Evolutionary conservation across 2,797 vertebrate genomes (phyloP), one percentile per base, ranked within the genome.

Genomic region (Hydrolagus colliei): DNA sequence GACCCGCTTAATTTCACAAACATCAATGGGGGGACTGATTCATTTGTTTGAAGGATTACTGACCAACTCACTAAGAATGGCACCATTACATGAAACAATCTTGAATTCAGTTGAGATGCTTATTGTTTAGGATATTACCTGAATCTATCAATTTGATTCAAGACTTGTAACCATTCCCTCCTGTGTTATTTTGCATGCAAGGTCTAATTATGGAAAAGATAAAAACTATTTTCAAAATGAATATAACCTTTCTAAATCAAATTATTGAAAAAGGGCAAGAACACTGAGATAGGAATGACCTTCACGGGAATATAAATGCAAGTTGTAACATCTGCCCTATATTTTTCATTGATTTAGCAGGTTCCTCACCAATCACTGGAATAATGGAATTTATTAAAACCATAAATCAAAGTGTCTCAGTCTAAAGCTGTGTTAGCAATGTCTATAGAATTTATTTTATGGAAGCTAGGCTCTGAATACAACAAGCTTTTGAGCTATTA

Each of bases 321-420:
- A 59, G 1, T 61, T 61, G 9, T 77, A 59, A 16, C 8, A 20
- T 16, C 75, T 12, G 16, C 11, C 41, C 41, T 59, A 59, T 35
- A 59, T 59, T 77, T 77, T 9, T 52, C 75, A 61, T 77, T 77
- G 75, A 9, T 77, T 16, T 61, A 77, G 61, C 59, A 8, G 2
- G 52, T 61, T 52, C 18, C n/a, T 77, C 18, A 20, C 18, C 10
- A 77, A 72, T 16, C 52, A 4, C 16, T 77, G 18, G n/a, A 77
- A 41, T 77, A 59, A 61, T 77, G 75, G 52, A 59, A 61, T 11
- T n/a, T 77, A 77, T 61, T 77, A 77, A 77, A 77, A 77, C 1
- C 35, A 61, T 61, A 61, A 77, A 61, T 77, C 75, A 77, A 61
- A 77, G 41, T 52, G 9, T 9, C 20, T 77, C 20, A 61, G 52